These are phyloP conservation scores for Dasypogon diadema DNA, from an alignment of 2,888 invertebrate genomes.

Conservation along the genomic window DNA sequence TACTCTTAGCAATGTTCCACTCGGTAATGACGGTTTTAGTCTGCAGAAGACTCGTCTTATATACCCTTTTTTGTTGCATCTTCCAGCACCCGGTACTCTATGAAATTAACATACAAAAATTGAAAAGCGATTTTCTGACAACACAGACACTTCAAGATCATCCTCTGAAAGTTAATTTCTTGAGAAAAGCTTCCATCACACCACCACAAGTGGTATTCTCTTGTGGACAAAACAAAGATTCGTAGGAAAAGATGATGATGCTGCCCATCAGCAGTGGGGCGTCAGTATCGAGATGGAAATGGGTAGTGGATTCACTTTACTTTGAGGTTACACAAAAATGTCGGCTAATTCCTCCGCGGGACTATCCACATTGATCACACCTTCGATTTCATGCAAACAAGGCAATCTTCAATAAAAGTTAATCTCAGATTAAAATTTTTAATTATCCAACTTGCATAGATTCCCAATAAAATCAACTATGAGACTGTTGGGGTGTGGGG, in stretches of 20 bases:
- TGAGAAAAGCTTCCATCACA: conserved; percentile 39
- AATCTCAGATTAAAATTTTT: conserved; percentile 17
- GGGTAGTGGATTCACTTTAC: conserved; percentile 18
- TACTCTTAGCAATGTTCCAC: conserved; percentile 50
- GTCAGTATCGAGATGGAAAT: conserved; percentile 4
- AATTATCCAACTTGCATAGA: conserved; percentile 29
- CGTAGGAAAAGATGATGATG: conserved; percentile 34
- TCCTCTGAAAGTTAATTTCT: conserved; percentile 41
- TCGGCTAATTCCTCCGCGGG: conserved; percentile 23
- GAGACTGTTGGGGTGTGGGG: neutral
- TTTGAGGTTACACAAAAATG: conserved; percentile 21
- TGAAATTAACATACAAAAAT: conserved; percentile 41
- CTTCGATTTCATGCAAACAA: conserved; percentile 9
- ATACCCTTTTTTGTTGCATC: conserved; percentile 56
- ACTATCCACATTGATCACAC: conserved; percentile 14
- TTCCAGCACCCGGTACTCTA: conserved; percentile 21
- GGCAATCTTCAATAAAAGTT: conserved; percentile 28
- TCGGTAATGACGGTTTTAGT: conserved; percentile 50
- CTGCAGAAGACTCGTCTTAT: conserved; percentile 53
- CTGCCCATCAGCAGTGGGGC: conserved; percentile 29
- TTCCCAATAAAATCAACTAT: conserved; percentile 5
- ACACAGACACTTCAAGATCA: conserved; percentile 50
- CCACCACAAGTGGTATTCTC: conserved; percentile 17
- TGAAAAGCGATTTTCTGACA: conserved; percentile 47
- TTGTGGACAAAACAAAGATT: conserved; percentile 9